Evolutionary conservation across 2,797 vertebrate species (phyloP).

Genomic region (Hydrolagus colliei): DNA sequence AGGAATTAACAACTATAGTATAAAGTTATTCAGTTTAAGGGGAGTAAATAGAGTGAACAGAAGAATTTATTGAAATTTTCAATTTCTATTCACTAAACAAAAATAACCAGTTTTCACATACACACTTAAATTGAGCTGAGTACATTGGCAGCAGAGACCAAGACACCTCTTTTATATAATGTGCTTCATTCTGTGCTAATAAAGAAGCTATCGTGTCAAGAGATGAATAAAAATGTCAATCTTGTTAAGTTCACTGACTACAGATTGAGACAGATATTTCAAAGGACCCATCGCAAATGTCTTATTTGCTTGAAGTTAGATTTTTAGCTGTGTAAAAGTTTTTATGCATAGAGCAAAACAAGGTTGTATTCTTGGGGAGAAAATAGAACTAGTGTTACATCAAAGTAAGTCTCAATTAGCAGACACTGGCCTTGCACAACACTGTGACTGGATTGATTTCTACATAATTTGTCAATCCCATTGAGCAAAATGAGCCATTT

Average conservation of each 20-base stretch:
- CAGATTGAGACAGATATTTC: not conserved
- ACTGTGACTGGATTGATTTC: too few species aligned
- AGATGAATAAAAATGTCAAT: not conserved
- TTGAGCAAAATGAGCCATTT: too few species aligned
- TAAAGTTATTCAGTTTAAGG: not conserved
- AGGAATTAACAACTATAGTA: not conserved
- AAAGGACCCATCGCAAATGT: not conserved
- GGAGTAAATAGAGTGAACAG: not conserved
- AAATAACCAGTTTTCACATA: not conserved
- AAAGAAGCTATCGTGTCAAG: not conserved
- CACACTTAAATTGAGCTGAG: not conserved
- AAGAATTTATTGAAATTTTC: not conserved
- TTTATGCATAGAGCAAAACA: too few species aligned
- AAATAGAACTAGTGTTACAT: not conserved
- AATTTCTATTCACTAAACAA: not conserved
- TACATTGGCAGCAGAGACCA: not conserved
- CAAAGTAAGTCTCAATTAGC: slow-evolving; percentile 17
- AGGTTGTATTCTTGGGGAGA: not conserved
- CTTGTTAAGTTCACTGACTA: not conserved
- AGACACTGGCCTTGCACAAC: too few species aligned
- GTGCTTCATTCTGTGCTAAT: not conserved
- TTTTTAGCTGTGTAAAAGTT: not conserved
- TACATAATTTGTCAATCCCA: too few species aligned
- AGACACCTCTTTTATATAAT: not conserved
- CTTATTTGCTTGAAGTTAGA: not conserved